Evolutionary conservation across 2,888 invertebrate genomes (phyloP).

Genomic region (Eupithecia subfuscata): DNA sequence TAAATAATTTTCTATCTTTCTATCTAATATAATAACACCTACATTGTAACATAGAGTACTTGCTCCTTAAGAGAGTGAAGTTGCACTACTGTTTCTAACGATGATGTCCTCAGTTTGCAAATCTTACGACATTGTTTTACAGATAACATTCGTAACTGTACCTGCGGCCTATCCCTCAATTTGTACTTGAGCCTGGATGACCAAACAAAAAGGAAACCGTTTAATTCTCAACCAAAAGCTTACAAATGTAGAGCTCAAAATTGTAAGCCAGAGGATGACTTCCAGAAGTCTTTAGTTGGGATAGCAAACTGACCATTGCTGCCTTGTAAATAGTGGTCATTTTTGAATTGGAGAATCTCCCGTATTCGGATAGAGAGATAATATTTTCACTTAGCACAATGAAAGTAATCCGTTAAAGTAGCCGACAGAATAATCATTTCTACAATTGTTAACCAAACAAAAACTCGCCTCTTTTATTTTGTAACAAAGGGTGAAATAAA

Average conservation of each 20-base stretch:
- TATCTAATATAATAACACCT: no score
- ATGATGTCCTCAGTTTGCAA: slow-evolving; percentile 60
- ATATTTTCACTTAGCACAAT: slow-evolving; percentile 62
- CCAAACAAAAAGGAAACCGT: slow-evolving; percentile 33
- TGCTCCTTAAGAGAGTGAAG: slow-evolving; percentile 9
- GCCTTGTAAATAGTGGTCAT: not conserved
- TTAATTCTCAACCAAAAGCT: slow-evolving; percentile 8
- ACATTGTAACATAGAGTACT: no score
- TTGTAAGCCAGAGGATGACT: not conserved
- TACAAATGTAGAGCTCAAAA: not conserved
- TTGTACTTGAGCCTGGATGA: slow-evolving; percentile 41
- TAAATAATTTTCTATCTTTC: no score
- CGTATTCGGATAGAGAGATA: slow-evolving; percentile 37
- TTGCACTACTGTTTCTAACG: slow-evolving; percentile 48
- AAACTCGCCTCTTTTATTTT: slow-evolving; percentile 64
- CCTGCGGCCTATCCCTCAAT: slow-evolving; percentile 68
- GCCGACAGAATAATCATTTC: slow-evolving; percentile 69
- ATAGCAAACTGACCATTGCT: not conserved
- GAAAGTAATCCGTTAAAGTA: slow-evolving; percentile 79
- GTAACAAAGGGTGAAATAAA: slow-evolving; percentile 61
- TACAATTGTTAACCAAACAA: slow-evolving; percentile 73
- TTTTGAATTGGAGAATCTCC: slow-evolving; percentile 18
- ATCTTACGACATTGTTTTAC: slow-evolving; percentile 76
- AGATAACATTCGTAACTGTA: slow-evolving; percentile 81
- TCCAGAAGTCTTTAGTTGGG: not conserved